These are phyloP conservation scores for Dicaeum eximium DNA, from an alignment of 2,113 vertebrate species.

Conservation along the genomic window DNA sequence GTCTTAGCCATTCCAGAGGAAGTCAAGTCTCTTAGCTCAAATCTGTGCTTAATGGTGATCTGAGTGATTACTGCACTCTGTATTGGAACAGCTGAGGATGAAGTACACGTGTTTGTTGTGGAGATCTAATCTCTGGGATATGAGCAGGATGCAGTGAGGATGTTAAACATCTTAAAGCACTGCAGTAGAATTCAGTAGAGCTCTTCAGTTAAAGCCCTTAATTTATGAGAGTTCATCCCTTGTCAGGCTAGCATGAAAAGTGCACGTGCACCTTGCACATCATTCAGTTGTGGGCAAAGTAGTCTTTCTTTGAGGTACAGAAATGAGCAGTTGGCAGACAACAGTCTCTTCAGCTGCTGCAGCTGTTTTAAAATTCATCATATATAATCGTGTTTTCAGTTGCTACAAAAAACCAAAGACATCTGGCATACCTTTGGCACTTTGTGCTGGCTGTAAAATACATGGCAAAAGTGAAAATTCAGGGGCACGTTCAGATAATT, in stretches of 20 bases:
- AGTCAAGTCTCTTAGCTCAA: not conserved
- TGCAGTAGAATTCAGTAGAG: not conserved
- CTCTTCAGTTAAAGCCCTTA: not conserved
- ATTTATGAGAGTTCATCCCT: not conserved
- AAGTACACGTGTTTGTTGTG: not conserved
- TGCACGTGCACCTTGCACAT: not conserved
- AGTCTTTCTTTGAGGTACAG: not conserved
- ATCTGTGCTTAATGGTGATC: not conserved
- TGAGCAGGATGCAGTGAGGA: not conserved
- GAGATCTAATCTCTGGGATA: not conserved
- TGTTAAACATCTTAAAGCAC: not conserved
- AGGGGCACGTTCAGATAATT: fast-evolving
- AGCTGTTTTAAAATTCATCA: not conserved
- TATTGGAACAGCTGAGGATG: not conserved
- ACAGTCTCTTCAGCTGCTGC: not conserved
- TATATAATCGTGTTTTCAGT: not conserved
- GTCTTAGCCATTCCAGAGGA: not conserved
- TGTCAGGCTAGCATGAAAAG: not conserved
- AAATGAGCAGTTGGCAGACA: not conserved
- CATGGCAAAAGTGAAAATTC: not conserved
- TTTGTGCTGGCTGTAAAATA: not conserved
- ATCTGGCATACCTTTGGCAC: not conserved
- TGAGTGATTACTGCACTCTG: not conserved
- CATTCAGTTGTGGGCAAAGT: not conserved
- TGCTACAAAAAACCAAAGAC: not conserved